These are phyloP conservation scores for Ctenomys sociabilis DNA, from an alignment of 2,113 vertebrate species.

Conservation along the genomic window DNA sequence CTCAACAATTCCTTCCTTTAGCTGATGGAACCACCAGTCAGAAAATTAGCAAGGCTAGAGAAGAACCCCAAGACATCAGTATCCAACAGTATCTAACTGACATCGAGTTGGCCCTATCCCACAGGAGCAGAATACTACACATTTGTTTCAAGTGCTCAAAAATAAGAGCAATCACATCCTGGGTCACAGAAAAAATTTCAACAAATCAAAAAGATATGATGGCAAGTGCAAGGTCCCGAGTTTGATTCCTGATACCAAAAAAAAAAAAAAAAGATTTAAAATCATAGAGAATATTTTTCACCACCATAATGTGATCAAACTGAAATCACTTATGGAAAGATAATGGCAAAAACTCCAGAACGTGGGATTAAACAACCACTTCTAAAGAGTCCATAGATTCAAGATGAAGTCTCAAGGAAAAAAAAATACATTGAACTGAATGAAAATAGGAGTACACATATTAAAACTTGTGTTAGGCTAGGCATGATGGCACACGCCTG, in stretches of 20 bases:
- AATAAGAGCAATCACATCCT: not conserved
- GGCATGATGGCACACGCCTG: not conserved
- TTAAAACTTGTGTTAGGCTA: not conserved
- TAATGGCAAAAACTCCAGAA: not conserved
- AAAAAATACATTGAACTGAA: not conserved
- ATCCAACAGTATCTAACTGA: not conserved
- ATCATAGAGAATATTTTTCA: not conserved
- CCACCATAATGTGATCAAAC: not conserved
- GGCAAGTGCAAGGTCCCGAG: too few species aligned
- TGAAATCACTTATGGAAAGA: conserved; percentile 8
- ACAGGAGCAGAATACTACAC: not conserved
- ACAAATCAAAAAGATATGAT: not conserved
- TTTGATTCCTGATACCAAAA: too few species aligned
- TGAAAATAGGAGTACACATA: not conserved
- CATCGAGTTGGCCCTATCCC: too few species aligned
- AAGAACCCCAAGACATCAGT: not conserved
- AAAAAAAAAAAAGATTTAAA: not conserved
- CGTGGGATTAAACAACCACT: not conserved
- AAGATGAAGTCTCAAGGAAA: not conserved
- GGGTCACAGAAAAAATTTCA: not conserved
- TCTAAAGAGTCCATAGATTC: not conserved
- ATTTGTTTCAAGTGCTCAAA: not conserved
- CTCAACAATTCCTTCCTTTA: not conserved
- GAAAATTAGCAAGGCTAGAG: not conserved
- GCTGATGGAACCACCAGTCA: not conserved